Percentiles rank a stretch among this genome's conserved stretches.
These are phyloP conservation scores for Tenebrio molitor DNA, from an alignment of 1,140 invertebrate species.

Conservation along the genomic window DNA sequence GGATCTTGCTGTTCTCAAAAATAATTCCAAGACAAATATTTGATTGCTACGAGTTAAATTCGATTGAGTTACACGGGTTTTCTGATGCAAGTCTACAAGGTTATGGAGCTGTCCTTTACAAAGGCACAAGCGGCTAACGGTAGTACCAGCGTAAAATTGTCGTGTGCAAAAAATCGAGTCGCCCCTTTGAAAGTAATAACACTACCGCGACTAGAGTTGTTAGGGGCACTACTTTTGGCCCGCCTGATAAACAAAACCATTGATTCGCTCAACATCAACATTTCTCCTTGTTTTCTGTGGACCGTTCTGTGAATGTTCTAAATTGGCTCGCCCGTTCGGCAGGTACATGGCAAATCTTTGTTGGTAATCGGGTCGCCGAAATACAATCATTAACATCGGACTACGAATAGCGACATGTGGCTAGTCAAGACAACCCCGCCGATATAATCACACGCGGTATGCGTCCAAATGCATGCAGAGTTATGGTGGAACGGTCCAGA, in stretches of 20 bases:
- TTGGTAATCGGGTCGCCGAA: slow-evolving; percentile 18
- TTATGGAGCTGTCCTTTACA: slow-evolving; percentile 59
- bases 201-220: slow-evolving; percentile 60
- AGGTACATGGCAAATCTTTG: not conserved
- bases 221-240: slow-evolving; percentile 53
- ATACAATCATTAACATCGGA: slow-evolving; percentile 48
- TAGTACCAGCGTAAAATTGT: slow-evolving; percentile 8
- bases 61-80: slow-evolving; percentile 58
- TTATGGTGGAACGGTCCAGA: slow-evolving; percentile 50
- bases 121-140: slow-evolving; percentile 35
- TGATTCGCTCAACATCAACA: not conserved
- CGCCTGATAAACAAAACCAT: slow-evolving; percentile 41
- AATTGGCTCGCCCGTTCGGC: slow-evolving; percentile 37
- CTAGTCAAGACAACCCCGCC: slow-evolving; percentile 44
- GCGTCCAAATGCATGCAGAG: slow-evolving; percentile 10
- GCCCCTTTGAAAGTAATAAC: slow-evolving; percentile 58
- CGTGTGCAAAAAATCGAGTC: slow-evolving; percentile 58
- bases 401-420: slow-evolving; percentile 43
- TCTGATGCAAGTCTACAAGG: slow-evolving; percentile 57
- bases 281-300: slow-evolving; percentile 32
- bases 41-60: slow-evolving; percentile 35
- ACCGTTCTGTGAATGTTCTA: slow-evolving; percentile 39
- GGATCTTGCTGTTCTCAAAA: no score
- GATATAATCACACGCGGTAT: slow-evolving; percentile 40
- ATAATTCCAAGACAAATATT: no score